Evolutionary conservation across 2,888 invertebrate genomes (phyloP).

Genomic region (Lydus trimaculatus): DNA sequence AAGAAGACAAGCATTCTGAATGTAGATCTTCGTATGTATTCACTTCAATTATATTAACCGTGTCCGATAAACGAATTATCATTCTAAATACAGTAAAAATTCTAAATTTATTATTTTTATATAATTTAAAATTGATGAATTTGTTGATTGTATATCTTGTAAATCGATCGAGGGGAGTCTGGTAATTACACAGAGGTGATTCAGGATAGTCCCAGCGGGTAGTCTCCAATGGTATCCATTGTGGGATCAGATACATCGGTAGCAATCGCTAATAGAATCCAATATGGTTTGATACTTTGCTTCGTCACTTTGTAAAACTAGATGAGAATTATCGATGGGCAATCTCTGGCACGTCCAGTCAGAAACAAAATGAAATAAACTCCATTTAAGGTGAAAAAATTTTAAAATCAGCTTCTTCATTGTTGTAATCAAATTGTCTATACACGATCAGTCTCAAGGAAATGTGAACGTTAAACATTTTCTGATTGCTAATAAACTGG

Average conservation of each 20-base stretch:
- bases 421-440: too few species aligned
- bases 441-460: constrained; percentile 20
- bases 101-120: not conserved
- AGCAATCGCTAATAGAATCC: constrained; percentile 52
- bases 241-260: constrained; percentile 46
- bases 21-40: too few species aligned
- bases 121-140: not conserved
- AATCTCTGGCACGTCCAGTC: constrained; percentile 50
- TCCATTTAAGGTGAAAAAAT: too few species aligned
- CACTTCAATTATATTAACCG: not conserved
- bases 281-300: constrained; percentile 50
- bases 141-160: not conserved
- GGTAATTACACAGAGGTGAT: constrained; percentile 7
- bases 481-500: constrained; percentile 44
- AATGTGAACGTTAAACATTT: constrained; percentile 46
- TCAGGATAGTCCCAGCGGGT: constrained; percentile 4
- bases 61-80: too few species aligned
- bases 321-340: constrained; percentile 47
- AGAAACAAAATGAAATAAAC: constrained; percentile 33
- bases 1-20: too few species aligned
- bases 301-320: constrained; percentile 44
- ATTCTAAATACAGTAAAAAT: not conserved
- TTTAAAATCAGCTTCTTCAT: too few species aligned
- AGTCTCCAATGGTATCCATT: not conserved
- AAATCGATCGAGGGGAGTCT: constrained; percentile 8